Percentiles rank a stretch among this genome's conserved stretches.
Evolutionary conservation across 2,113 vertebrate genomes (phyloP).

Genomic region (Cathartes aura): DNA sequence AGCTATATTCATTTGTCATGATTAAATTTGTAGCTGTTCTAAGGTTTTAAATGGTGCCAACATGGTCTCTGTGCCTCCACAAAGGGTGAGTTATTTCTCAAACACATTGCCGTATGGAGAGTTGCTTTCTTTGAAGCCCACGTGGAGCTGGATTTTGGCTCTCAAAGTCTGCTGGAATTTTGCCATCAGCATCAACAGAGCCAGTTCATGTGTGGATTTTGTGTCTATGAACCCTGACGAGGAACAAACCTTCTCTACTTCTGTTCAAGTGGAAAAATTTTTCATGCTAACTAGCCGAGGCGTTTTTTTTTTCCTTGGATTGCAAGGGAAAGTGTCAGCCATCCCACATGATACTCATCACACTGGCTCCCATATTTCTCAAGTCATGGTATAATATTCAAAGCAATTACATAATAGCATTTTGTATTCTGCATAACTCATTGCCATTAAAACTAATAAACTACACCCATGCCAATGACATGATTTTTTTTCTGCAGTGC

Average conservation of each 20-base stretch:
- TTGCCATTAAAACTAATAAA: slow-evolving; percentile 22
- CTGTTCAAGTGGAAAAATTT: not conserved
- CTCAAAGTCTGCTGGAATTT: not conserved
- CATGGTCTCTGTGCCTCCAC: not conserved
- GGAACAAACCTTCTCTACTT: not conserved
- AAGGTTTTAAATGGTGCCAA: not conserved
- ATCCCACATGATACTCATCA: not conserved
- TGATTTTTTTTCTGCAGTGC: not conserved
- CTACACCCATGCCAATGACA: slow-evolving; percentile 25
- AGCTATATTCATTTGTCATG: not conserved
- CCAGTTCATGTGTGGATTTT: not conserved
- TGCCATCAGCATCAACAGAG: not conserved
- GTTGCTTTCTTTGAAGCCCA: not conserved
- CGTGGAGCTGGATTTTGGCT: not conserved
- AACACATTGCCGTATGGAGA: not conserved
- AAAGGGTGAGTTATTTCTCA: not conserved
- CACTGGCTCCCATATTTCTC: not conserved
- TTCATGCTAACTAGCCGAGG: not conserved
- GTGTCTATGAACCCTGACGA: not conserved
- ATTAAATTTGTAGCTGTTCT: not conserved
- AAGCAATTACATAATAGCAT: slow-evolving; percentile 37
- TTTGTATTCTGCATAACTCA: slow-evolving; percentile 10
- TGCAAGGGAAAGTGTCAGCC: not conserved
- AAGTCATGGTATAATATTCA: slow-evolving; percentile 5
- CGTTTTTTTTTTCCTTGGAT: not conserved